Evolutionary conservation across 2,113 vertebrate genomes (phyloP), one percentile per base, ranked within the genome.

Genomic region (Gallinago undulata): DNA sequence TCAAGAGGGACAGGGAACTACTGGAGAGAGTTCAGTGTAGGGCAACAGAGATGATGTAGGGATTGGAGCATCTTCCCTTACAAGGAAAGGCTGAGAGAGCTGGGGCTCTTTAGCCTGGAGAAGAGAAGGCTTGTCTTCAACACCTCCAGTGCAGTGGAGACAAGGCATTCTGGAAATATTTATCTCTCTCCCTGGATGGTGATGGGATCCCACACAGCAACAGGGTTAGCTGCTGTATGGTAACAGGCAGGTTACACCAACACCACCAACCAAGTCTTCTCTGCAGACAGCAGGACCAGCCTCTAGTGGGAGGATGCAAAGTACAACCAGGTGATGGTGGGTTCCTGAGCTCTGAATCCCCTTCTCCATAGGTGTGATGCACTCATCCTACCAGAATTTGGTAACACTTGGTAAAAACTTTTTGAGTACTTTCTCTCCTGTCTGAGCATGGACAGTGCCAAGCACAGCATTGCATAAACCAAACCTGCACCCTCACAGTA

Each of bases 391-490:
- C 5, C 5, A 30, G 64, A 66, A 59, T 11, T 56, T 18, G 8
- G 24, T 47, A 64, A 69, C 9, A 8, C 24, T 23, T 33, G 11
- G 8, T 21, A 19, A 64, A 74, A 57, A 13, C 11, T 47, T 59
- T 27, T 13, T 23, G 19, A 64, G 33, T 2, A 0, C 0, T 87
- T 82, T 18, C 16, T 7, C 13, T 53, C 35, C 64, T 6, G 2
- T 43, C 24, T 8, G 70, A 90, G 35, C 31, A n/a, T 0, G 0
- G 33, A 53, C 35, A 66, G 10, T 21, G 24, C 19, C 56, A 60
- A 74, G 22, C 2, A 17, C 15, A 51, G 25, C 16, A 25, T 4
- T 4, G 0, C 25, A n/a, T 55, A 68, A 30, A 73, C 33, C 31
- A 73, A 6, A 37, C 6, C 10, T 13, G 27, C 18, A 68, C 13